Evolutionary conservation across 2,888 invertebrate genomes (phyloP), one percentile per base, ranked within the genome.

Genomic region (Folsomia candida): DNA sequence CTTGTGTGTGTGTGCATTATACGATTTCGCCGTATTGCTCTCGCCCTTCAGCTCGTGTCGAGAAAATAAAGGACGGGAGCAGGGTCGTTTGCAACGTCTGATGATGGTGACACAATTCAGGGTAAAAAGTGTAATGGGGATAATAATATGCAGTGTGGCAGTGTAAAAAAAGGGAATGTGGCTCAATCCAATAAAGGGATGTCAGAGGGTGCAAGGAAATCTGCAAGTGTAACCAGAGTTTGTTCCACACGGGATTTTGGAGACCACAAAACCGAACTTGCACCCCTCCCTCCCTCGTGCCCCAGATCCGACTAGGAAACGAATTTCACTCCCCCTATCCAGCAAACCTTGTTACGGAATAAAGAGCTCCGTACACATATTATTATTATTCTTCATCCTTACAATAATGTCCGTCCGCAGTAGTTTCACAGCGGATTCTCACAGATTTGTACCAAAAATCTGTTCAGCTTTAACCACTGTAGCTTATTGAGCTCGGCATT

Each of bases 171-270:
- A 54, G 65, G 65, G 65, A 57, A 65, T 54, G 26, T 65, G 65
- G 65, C 51, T 65, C 65, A 65, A 65, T 65, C 65, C 57, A 51
- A 65, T 65, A 57, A 65, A 65, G 65, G 65, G 65, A 65, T 57
- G 65, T 24, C 22, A 47, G 62, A 29, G 60, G 26, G 60, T 60
- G n/a, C 24, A 6, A 28, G 4, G 9, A 18, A 18, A 2, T 18
- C 20, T 6, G 25, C 54, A 51, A 54, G 26, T 54, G 65, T 65
- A 65, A 65, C 65, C 26, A 18, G 65, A 65, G 27, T 26, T 65
- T 24, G 54, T 65, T 64, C 65, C 14, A 62, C 20, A 26, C 54
- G 54, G 27, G 65, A 65, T 54, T 65, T 28, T 51, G 51, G 54
- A 51, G 65, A 65, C 65, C 65, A 54, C 65, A 64, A 64, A n/a